A percentile compares a stretch with the other conserved stretches of the same genome.
These are phyloP conservation scores for Micrastur ruficollis DNA, from an alignment of 2,797 vertebrate species.

Conservation along the genomic window DNA sequence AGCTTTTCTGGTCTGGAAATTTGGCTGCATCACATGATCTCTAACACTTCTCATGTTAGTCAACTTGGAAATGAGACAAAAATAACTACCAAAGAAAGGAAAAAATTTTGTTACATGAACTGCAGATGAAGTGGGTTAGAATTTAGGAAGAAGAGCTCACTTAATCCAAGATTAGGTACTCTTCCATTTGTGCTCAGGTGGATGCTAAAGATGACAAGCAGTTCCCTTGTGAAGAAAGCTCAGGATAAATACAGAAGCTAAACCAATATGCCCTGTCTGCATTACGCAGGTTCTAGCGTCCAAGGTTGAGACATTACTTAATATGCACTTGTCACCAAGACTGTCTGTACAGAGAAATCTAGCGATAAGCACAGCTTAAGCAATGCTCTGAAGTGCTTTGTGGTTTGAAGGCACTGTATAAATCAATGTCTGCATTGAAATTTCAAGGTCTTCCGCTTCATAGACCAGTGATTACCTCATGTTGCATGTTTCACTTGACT, in stretches of 20 bases:
- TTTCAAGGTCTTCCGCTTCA: background rate
- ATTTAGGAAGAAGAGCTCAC: background rate
- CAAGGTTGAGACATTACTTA: background rate
- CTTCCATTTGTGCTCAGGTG: background rate
- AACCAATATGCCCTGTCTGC: background rate
- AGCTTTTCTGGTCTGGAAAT: background rate
- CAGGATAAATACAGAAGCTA: background rate
- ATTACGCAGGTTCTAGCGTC: rapidly evolving
- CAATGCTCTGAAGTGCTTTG: background rate
- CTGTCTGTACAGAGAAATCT: background rate
- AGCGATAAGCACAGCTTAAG: background rate
- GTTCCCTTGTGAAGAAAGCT: background rate
- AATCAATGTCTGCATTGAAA: background rate
- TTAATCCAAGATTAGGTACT: background rate
- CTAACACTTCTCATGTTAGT: background rate
- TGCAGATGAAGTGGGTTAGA: background rate
- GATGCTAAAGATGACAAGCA: background rate
- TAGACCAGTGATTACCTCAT: background rate
- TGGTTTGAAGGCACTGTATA: background rate
- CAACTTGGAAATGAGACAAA: background rate
- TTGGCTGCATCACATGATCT: background rate
- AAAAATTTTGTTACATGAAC: background rate
- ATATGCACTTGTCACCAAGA: background rate
- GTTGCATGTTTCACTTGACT: background rate
- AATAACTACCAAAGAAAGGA: background rate